These are phyloP conservation scores for Ranitomeya imitator DNA, from an alignment of 2,113 vertebrate genomes.

Conservation along the genomic window DNA sequence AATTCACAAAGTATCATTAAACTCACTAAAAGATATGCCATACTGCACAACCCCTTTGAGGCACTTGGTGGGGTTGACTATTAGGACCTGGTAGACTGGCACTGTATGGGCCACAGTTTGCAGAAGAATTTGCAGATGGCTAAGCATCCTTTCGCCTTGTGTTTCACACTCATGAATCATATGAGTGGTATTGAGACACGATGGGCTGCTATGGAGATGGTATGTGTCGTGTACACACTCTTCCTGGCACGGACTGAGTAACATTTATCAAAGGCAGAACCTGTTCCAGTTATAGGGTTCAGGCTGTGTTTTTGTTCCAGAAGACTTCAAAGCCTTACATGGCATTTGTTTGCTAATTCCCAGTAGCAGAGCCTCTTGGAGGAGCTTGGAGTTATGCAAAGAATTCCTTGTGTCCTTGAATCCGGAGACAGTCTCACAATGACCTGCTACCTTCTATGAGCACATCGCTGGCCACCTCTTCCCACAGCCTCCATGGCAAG, in stretches of 20 bases:
- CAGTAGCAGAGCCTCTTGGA: slow-evolving; percentile 24
- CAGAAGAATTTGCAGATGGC: neutral
- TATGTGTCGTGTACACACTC: slow-evolving; percentile 8
- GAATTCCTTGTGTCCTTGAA: slow-evolving; percentile 48
- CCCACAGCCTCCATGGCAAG: slow-evolving; percentile 38
- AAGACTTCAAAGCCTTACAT: slow-evolving; percentile 57
- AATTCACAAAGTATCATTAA: no score
- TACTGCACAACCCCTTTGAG: no score
- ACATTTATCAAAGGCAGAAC: slow-evolving; percentile 31
- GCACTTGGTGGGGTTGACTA: no score
- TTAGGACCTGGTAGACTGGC: no score
- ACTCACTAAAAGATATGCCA: no score
- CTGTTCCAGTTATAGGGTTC: slow-evolving; percentile 33
- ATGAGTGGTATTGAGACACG: neutral
- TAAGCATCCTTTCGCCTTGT: neutral
- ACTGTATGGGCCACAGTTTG: neutral
- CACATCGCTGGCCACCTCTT: slow-evolving; percentile 24
- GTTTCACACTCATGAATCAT: neutral
- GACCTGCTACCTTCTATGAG: slow-evolving; percentile 38
- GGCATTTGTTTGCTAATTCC: slow-evolving; percentile 53
- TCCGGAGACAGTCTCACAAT: slow-evolving; percentile 30
- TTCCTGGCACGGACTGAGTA: neutral
- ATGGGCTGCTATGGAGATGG: slow-evolving; percentile 38
- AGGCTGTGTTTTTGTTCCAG: slow-evolving; percentile 33
- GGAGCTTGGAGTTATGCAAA: slow-evolving; percentile 41